Conservation (phyloP, 2,888 invertebrate genomes). For the Rhopalosiphum nymphaeae region DNA sequence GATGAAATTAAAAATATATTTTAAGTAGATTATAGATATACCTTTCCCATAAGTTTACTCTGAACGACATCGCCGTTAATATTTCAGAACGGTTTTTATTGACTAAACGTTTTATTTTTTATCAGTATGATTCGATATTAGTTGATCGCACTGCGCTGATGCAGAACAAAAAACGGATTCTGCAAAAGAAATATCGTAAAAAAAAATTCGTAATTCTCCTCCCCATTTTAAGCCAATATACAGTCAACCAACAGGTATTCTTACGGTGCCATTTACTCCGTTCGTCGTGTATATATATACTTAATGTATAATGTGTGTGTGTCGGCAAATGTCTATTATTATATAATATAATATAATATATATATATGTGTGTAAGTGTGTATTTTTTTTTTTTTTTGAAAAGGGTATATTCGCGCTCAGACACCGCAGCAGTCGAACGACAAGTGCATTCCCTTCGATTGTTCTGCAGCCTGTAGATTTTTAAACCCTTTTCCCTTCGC, state of each 20-base stretch:
- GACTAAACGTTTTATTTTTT: background rate
- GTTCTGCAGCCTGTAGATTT: slow-evolving; percentile 48
- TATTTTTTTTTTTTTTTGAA: slow-evolving; percentile 35
- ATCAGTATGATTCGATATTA: background rate
- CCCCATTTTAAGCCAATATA: background rate
- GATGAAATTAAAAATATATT: background rate
- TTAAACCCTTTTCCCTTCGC: slow-evolving; percentile 50
- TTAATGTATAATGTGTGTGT: background rate
- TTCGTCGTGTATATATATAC: slow-evolving; percentile 3
- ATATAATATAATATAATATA: background rate
- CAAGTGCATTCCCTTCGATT: slow-evolving; percentile 58
- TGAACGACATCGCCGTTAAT: background rate
- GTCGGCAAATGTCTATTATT: background rate
- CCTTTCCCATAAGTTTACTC: background rate
- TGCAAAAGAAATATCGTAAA: slow-evolving; percentile 8
- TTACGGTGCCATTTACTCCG: slow-evolving; percentile 23
- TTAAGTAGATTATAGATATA: background rate
- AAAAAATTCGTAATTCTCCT: slow-evolving; percentile 6
- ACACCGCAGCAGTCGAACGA: slow-evolving; percentile 35
- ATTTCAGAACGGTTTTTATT: background rate
- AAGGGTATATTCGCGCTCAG: slow-evolving; percentile 48
- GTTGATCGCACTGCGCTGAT: background rate
- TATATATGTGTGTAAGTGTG: background rate
- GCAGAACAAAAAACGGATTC: background rate
- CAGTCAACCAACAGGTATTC: slow-evolving; percentile 36